A percentile compares a stretch with the other conserved stretches of the same genome.
These are phyloP conservation scores for Lingula anatina DNA, from an alignment of 2,888 invertebrate species.

Conservation along the genomic window DNA sequence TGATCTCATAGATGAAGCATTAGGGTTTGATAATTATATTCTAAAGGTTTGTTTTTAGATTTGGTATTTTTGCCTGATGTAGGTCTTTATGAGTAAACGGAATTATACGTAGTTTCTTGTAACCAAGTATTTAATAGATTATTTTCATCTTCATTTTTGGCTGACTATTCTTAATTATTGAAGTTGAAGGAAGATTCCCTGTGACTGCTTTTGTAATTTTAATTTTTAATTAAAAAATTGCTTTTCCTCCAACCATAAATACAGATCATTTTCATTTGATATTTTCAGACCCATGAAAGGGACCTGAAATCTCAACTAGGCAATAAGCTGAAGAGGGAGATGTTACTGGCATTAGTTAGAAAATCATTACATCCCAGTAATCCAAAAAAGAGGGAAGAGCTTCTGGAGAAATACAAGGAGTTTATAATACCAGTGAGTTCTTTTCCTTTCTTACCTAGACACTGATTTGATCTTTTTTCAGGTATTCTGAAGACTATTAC, in stretches of 20 bases:
- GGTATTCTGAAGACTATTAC: slow-evolving; percentile 4
- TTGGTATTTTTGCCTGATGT: background rate
- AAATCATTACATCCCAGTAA: slow-evolving; percentile 62
- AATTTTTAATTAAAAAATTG: too few relatives aligned
- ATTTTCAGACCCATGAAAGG: slow-evolving; percentile 76
- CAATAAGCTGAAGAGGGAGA: slow-evolving; percentile 76
- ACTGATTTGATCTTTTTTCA: background rate
- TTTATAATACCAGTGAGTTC: slow-evolving; percentile 74
- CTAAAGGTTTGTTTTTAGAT: slow-evolving; percentile 61
- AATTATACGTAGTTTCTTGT: background rate
- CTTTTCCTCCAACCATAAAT: too few relatives aligned
- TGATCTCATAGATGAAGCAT: slow-evolving; percentile 77
- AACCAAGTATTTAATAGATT: too few relatives aligned
- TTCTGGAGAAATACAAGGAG: slow-evolving; percentile 73
- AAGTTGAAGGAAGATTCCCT: too few relatives aligned
- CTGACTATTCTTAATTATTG: background rate
- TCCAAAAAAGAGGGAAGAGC: slow-evolving; percentile 63
- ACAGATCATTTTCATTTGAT: too few relatives aligned
- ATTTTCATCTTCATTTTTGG: background rate
- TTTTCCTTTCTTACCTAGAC: background rate
- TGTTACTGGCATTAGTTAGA: slow-evolving; percentile 63
- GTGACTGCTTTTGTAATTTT: too few relatives aligned
- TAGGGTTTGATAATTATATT: slow-evolving; percentile 92
- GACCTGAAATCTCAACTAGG: slow-evolving; percentile 84
- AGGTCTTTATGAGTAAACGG: background rate